These are phyloP conservation scores for Sciurus vulgaris DNA, from an alignment of 2,797 vertebrate species.

Conservation along the genomic window DNA sequence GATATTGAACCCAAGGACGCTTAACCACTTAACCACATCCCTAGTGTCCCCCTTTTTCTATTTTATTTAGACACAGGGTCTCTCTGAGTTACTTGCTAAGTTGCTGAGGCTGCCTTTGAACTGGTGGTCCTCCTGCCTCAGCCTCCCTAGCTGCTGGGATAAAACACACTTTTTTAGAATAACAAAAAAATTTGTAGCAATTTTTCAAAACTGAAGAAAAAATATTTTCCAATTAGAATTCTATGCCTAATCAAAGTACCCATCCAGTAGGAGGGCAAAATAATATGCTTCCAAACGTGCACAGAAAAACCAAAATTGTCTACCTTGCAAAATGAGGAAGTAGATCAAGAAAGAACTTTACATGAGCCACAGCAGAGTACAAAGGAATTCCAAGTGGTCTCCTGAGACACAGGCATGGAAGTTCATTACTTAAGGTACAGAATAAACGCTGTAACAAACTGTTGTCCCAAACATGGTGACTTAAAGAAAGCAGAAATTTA, in stretches of 20 bases:
- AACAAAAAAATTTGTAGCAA: conserved; percentile 36
- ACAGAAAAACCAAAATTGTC: neutral
- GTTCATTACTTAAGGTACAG: neutral
- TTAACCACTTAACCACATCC: too few species aligned
- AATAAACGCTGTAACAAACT: neutral
- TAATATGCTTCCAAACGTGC: neutral
- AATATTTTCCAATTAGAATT: conserved; percentile 12
- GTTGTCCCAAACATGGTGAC: neutral
- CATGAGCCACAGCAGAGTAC: neutral
- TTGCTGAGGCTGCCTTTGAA: too few species aligned
- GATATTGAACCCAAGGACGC: too few species aligned
- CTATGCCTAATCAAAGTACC: neutral
- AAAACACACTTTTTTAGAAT: conserved; percentile 8
- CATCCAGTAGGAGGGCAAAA: neutral
- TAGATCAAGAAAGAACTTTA: conserved; percentile 7
- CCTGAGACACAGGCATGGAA: neutral
- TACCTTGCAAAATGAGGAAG: neutral
- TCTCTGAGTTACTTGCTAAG: too few species aligned
- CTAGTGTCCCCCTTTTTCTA: too few species aligned
- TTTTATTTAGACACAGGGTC: too few species aligned
- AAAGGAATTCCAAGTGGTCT: neutral
- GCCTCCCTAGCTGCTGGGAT: too few species aligned
- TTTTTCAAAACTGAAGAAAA: conserved; percentile 31
- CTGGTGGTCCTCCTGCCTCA: too few species aligned
- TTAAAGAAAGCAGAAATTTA: neutral